Percentiles rank a stretch among this genome's conserved stretches.
These are phyloP conservation scores for Erebia aethiops DNA, from an alignment of 2,888 invertebrate species.

Conservation along the genomic window DNA sequence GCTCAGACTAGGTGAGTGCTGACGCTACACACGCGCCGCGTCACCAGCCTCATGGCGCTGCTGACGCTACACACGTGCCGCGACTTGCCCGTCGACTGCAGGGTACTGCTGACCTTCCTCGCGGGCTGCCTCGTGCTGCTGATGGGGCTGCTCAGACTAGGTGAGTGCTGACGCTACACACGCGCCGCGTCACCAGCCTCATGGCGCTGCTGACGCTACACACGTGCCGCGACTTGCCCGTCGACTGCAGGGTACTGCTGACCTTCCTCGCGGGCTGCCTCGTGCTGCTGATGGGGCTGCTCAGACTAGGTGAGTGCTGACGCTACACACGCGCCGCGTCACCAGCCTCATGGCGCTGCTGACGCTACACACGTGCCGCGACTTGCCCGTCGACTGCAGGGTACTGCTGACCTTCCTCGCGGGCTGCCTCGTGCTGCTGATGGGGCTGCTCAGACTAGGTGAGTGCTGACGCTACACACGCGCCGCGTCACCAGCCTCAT, in stretches of 20 bases:
- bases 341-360: conserved; percentile 96
- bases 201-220: conserved; percentile 80
- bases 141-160: conserved; percentile 92
- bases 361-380: conserved; percentile 88
- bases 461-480: not conserved
- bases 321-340: too few species aligned
- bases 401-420: conserved; percentile 90
- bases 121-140: conserved; percentile 89
- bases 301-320: conserved; percentile 86
- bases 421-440: conserved; percentile 89
- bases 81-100: conserved; percentile 87
- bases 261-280: conserved; percentile 90
- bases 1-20: too few species aligned
- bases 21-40: conserved; percentile 78
- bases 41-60: too few species aligned
- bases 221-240: conserved; percentile 86
- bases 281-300: conserved; percentile 90
- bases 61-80: conserved; percentile 87
- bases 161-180: conserved; percentile 60
- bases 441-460: conserved; percentile 93
- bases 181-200: too few species aligned
- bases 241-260: conserved; percentile 89
- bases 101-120: conserved; percentile 89
- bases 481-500: conserved; percentile 95
- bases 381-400: conserved; percentile 87